A percentile compares a stretch with the other conserved stretches of the same genome.
phyloP scores from a whole-genome alignment of 2,888 invertebrate species.

The Smittia sp. region DNA sequence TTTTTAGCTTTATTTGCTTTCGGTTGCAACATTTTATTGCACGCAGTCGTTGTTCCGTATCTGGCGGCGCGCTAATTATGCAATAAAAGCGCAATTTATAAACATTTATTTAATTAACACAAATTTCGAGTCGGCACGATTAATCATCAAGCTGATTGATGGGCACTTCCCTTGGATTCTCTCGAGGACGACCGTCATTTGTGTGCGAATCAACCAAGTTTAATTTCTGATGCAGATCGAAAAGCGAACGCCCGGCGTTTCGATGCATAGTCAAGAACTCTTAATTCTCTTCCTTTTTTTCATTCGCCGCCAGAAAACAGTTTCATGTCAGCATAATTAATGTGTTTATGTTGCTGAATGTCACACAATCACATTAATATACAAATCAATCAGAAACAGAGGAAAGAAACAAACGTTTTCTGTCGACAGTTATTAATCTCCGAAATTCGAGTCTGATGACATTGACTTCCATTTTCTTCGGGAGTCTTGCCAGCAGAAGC shows the following conservation, averaged over 20 bases:
- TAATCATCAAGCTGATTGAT: not conserved
- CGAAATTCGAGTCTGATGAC: no score
- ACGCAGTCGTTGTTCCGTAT: not conserved
- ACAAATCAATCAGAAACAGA: no score
- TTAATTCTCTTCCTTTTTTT: not conserved
- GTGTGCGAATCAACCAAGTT: not conserved
- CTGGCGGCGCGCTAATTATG: slow-evolving; percentile 17
- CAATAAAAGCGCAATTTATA: slow-evolving; percentile 33
- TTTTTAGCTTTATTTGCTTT: not conserved
- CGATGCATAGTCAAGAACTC: no score
- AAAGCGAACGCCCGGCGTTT: no score
- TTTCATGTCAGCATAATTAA: not conserved
- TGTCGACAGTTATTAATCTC: no score
- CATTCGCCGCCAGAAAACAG: no score
- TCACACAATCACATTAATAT: slow-evolving; percentile 11
- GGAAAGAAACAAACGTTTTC: no score
- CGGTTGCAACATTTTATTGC: not conserved
- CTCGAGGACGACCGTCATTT: not conserved
- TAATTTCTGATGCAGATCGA: slow-evolving; percentile 18
- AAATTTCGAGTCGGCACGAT: not conserved
- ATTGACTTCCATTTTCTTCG: no score
- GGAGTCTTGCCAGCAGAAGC: no score
- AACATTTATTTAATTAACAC: slow-evolving; percentile 28
- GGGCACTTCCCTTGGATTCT: not conserved
- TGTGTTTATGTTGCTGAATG: not conserved